These are phyloP conservation scores for Ormyrus nitidulus DNA, from an alignment of 2,888 invertebrate species.

Conservation along the genomic window DNA sequence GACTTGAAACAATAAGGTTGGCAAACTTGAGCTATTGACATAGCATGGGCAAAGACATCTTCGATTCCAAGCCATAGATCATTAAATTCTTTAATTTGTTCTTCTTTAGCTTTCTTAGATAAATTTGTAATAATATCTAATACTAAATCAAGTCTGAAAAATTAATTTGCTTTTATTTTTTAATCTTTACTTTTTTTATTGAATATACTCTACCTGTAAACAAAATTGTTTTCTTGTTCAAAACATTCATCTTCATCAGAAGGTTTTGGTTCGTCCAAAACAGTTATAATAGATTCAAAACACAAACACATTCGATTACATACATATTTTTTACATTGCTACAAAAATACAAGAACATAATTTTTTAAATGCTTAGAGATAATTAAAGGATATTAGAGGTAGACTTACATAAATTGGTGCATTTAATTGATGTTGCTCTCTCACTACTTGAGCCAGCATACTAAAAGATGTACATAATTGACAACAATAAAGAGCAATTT, in stretches of 20 bases:
- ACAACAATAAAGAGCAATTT: constrained; percentile 67
- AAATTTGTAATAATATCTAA: constrained; percentile 70
- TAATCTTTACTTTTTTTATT: constrained; percentile 4
- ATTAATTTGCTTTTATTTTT: constrained; percentile 1
- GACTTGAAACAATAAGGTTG: constrained; percentile 72
- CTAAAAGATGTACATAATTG: constrained; percentile 68
- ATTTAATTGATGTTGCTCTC: constrained; percentile 69
- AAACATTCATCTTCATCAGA: constrained; percentile 65
- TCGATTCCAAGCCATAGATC: constrained; percentile 71
- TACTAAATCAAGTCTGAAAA: constrained; percentile 70
- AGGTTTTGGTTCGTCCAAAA: constrained; percentile 66
- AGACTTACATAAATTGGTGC: constrained; percentile 68
- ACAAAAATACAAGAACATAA: constrained; percentile 32
- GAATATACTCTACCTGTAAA: constrained; percentile 65
- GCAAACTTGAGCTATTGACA: constrained; percentile 75
- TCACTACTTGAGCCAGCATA: constrained; percentile 67
- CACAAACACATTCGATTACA: constrained; percentile 71
- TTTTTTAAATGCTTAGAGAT: background rate
- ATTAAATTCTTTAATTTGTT: constrained; percentile 64
- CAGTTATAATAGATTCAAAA: constrained; percentile 68
- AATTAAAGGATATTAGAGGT: constrained; percentile 20
- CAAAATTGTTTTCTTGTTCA: constrained; percentile 71
- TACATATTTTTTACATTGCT: constrained; percentile 71
- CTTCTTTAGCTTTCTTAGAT: constrained; percentile 61
- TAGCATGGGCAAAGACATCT: constrained; percentile 73